These are phyloP conservation scores for Polypedilum vanderplanki DNA, from an alignment of 1,140 invertebrate species.

Conservation along the genomic window DNA sequence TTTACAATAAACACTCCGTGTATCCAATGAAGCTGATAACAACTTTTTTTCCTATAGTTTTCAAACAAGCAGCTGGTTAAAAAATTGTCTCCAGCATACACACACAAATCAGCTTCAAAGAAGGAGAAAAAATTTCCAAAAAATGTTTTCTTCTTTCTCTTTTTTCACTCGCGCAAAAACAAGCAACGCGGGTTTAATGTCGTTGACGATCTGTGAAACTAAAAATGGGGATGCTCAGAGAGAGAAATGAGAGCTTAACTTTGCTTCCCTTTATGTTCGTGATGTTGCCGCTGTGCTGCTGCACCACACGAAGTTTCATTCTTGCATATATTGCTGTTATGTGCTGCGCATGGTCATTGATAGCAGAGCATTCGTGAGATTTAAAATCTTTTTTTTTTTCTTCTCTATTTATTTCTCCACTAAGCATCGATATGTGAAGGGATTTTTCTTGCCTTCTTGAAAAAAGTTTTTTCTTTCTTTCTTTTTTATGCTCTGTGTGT, in stretches of 20 bases:
- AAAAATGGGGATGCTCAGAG: neutral
- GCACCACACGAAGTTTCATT: constrained; percentile 4
- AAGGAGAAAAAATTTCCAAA: neutral
- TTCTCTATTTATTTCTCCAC: neutral
- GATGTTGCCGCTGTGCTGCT: neutral
- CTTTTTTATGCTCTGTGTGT: no score
- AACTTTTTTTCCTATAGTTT: neutral
- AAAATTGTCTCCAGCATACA: constrained; percentile 1
- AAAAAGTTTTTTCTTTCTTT: neutral
- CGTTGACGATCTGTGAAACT: constrained; percentile 27
- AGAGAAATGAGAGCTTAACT: neutral
- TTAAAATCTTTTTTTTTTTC: neutral
- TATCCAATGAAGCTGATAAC: neutral
- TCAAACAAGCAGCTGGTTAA: neutral
- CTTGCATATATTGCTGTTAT: neutral
- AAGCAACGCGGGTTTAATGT: constrained; percentile 11
- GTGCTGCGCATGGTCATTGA: neutral
- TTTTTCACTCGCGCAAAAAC: neutral
- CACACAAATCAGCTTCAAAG: no score
- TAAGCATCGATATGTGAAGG: neutral
- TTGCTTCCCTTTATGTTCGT: neutral
- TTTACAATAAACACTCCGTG: no score
- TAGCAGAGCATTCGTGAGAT: neutral
- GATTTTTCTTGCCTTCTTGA: neutral
- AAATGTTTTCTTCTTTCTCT: neutral